phyloP scores from a whole-genome alignment of 2,113 vertebrate genomes.

The Rhynchomys soricoides region DNA sequence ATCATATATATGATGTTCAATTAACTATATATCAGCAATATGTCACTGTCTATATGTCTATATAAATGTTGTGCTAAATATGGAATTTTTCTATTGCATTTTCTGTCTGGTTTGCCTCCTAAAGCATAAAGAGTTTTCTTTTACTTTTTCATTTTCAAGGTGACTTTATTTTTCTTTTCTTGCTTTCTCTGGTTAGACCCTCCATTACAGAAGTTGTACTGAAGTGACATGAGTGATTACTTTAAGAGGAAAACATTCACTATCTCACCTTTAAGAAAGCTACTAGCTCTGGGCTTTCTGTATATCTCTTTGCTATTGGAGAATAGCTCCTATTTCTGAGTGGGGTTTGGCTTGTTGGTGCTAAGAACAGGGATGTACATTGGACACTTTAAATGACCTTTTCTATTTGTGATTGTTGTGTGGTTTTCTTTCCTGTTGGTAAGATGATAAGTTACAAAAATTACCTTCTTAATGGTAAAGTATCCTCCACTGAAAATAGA shows the following conservation, averaged over 20 bases:
- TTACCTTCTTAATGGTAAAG: not conserved
- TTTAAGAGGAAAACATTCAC: not conserved
- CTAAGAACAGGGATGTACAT: not conserved
- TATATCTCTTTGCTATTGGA: not conserved
- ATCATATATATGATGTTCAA: not conserved
- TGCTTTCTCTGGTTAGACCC: not conserved
- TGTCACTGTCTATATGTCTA: not conserved
- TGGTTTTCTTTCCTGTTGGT: not conserved
- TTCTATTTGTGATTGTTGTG: not conserved
- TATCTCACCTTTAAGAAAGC: not conserved
- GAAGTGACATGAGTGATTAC: not conserved
- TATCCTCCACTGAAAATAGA: not conserved
- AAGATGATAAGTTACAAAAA: not conserved
- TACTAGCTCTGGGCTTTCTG: not conserved
- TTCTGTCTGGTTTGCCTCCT: not conserved
- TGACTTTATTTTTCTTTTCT: not conserved
- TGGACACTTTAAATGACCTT: not conserved
- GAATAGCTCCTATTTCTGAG: not conserved
- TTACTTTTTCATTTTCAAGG: not conserved
- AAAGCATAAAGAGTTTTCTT: not conserved
- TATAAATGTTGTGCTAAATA: not conserved
- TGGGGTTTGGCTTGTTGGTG: not conserved
- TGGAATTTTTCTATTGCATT: not conserved
- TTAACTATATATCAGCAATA: not conserved
- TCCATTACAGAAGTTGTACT: not conserved